phyloP scores from a whole-genome alignment of 2,113 vertebrate species.

The Gasterosteus nipponicus region DNA sequence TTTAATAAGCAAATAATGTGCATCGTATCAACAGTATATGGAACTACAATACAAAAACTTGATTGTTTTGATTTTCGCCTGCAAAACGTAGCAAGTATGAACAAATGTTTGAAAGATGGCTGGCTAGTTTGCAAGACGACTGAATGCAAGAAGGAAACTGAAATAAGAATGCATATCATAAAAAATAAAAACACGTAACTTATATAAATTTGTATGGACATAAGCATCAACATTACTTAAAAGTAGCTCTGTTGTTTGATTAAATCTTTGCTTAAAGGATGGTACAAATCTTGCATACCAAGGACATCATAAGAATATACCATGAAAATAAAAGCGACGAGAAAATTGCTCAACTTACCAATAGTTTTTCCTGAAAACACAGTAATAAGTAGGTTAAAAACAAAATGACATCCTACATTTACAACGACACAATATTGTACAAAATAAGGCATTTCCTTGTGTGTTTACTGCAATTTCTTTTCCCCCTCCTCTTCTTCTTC shows the following conservation, averaged over 20 bases:
- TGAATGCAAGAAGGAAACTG: conserved; percentile 35
- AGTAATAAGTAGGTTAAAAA: conserved; percentile 87
- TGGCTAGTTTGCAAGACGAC: conserved; percentile 40
- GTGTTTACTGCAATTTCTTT: conserved; percentile 94
- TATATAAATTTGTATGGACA: conserved; percentile 52
- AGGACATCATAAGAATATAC: conserved; percentile 52
- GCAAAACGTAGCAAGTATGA: conserved; percentile 86
- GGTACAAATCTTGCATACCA: conserved; percentile 43
- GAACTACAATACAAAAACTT: conserved; percentile 84
- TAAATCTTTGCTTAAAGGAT: conserved; percentile 38
- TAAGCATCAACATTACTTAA: conserved; percentile 61
- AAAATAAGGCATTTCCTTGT: conserved; percentile 99
- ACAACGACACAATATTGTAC: conserved; percentile 97
- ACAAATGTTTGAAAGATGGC: conserved; percentile 69
- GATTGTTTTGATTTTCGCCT: conserved; percentile 90
- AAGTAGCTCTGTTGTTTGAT: conserved; percentile 53
- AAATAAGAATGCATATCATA: conserved; percentile 46
- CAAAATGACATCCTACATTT: conserved; percentile 92
- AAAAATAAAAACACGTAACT: conserved; percentile 30
- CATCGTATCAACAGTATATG: conserved; percentile 90
- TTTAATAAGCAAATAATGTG: conserved; percentile 93
- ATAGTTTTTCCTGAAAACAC: conserved; percentile 63
- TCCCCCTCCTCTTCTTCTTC: conserved; percentile 67
- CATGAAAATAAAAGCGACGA: conserved; percentile 53
- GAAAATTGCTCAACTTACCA: conserved; percentile 58